Base-by-base conservation (phyloP, 2,888 invertebrate genomes). In the Stenolophus ochropezus region DNA sequence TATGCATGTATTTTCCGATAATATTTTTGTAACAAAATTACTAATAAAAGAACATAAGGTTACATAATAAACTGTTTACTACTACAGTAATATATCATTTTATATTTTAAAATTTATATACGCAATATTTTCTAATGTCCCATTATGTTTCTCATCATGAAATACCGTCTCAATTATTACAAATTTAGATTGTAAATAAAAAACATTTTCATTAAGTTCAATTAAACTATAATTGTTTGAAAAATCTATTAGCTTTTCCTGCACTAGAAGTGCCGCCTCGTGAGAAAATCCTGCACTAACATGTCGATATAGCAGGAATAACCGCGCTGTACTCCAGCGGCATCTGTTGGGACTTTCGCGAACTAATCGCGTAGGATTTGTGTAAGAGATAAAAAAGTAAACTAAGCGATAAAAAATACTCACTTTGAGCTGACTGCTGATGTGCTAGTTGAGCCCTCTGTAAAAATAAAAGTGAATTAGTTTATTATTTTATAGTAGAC, bases 381-480 rank as follows among this genome's bases (percentile, higher is more conserved):
- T n/a, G n/a, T n/a, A n/a, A n/a, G n/a, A n/a, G n/a, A n/a, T 58
- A 14, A 65, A 33, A 21, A 14, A 23, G 6, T 49, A 65, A 77
- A 53, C n/a, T 47, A 49, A 21, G 6, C n/a, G 42, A 21, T 49
- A 23, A 20, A n/a, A 1, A 11, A 16, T 58, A 84, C 86, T 86
- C 83, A 86, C 86, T 85, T 82, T 85, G 85, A 4, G 82, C 82
- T 16, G 84, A 69, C 83, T 85, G 85, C 78, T 86, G 86, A 82
- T 86, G 86, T 18, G 84, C 84, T 16, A 71, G 42, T 73, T 80
- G 79, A 3, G 85, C 86, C 84, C 86, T 86, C 87, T 87, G 86
- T 27, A 86, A 87, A 82, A 84, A 83, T 84, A 84, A 84, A 84
- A 82, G 78, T 77, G 74, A 78, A 80, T 80, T 71, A 56, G 25